Evolutionary conservation across 2,888 invertebrate species (phyloP).

Genomic region (Lasioglossum malachurum): DNA sequence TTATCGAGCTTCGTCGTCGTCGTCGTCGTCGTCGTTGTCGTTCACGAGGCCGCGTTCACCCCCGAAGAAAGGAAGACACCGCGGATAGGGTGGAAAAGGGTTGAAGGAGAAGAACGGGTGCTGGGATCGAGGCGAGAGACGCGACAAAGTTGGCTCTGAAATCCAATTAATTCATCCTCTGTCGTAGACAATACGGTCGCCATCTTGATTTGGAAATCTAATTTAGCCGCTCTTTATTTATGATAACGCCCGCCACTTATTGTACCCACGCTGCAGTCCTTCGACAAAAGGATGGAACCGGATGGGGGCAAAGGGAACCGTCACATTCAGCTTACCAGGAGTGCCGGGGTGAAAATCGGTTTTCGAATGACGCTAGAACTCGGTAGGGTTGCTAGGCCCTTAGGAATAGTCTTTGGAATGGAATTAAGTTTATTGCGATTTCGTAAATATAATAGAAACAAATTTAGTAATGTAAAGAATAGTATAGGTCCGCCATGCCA

Average conservation of each 20-base stretch:
- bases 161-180: slow-evolving; percentile 82
- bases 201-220: slow-evolving; percentile 83
- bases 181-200: slow-evolving; percentile 81
- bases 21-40: slow-evolving; percentile 34
- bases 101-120: slow-evolving; percentile 17
- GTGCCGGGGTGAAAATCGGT: background rate
- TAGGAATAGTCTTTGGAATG: background rate
- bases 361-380: background rate
- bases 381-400: background rate
- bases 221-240: slow-evolving; percentile 83
- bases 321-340: slow-evolving; percentile 73
- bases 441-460: no score
- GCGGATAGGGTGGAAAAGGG: slow-evolving; percentile 6
- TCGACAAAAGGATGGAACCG: slow-evolving; percentile 77
- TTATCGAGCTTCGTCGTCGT: slow-evolving; percentile 28
- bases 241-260: slow-evolving; percentile 81
- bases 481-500: background rate
- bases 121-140: slow-evolving; percentile 66
- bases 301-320: slow-evolving; percentile 70
- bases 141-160: slow-evolving; percentile 80
- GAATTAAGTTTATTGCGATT: background rate
- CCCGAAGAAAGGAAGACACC: slow-evolving; percentile 48
- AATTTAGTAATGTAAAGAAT: no score
- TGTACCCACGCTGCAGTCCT: slow-evolving; percentile 67
- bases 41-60: slow-evolving; percentile 45